Conservation (phyloP, 2,888 invertebrate genomes). For the Lycocerus yunnanus region DNA sequence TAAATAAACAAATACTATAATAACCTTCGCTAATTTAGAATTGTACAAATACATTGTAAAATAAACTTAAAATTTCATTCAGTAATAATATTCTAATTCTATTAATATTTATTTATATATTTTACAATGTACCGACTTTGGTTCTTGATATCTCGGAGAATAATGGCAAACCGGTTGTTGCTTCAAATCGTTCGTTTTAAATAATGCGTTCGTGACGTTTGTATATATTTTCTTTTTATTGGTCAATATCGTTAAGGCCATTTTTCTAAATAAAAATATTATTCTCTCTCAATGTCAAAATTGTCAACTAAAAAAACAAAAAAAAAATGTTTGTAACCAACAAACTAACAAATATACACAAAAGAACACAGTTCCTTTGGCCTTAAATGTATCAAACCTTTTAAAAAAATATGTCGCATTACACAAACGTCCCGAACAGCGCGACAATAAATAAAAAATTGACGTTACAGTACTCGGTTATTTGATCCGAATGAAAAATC, state of each 20-base stretch:
- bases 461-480: slow-evolving; percentile 33
- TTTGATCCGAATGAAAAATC: slow-evolving; percentile 34
- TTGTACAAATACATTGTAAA: slow-evolving; percentile 40
- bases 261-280: slow-evolving; percentile 14
- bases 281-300: not conserved
- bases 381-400: not conserved
- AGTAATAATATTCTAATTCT: slow-evolving; percentile 27
- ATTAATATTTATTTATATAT: slow-evolving; percentile 23
- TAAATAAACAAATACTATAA: slow-evolving; percentile 43
- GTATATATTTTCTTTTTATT: not conserved
- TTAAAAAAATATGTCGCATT: not conserved
- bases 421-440: not conserved
- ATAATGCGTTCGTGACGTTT: not conserved
- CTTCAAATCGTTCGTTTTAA: slow-evolving; percentile 8
- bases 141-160: slow-evolving; percentile 11
- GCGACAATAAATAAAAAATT: slow-evolving; percentile 19
- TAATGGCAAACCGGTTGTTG: slow-evolving; percentile 9
- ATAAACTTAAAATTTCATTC: slow-evolving; percentile 19
- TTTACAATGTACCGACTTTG: slow-evolving; percentile 33
- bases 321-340: not conserved
- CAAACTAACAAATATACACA: not conserved
- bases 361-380: not conserved
- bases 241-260: not conserved
- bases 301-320: not conserved
- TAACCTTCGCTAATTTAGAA: slow-evolving; percentile 40